These are phyloP conservation scores for Mactra quadrangularis DNA, from an alignment of 1,140 invertebrate species.

Conservation along the genomic window DNA sequence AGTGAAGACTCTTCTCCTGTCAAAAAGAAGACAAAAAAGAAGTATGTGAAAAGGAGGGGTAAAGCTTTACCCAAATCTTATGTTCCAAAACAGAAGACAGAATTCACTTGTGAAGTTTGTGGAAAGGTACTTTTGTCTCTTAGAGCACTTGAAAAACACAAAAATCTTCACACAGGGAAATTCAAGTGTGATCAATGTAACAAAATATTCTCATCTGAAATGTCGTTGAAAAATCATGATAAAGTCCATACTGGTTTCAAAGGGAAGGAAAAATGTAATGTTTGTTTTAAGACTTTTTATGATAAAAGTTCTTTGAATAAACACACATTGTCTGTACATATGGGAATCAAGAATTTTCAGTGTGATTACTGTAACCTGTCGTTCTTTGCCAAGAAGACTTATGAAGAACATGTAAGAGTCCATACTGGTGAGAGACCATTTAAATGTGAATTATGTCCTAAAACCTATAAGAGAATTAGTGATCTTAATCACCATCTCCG, in stretches of 20 bases:
- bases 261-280: conserved; percentile 40
- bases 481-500: conserved; percentile 56
- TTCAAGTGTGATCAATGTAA: conserved; percentile 37
- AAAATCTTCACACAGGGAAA: conserved; percentile 42
- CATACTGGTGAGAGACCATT: conserved; percentile 87
- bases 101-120: conserved; percentile 44
- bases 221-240: conserved; percentile 40
- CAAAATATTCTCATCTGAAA: conserved; percentile 39
- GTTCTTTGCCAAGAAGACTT: conserved; percentile 46
- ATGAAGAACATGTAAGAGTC: conserved; percentile 88
- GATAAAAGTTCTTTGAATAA: conserved; percentile 55
- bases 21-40: too few species aligned
- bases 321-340: conserved; percentile 53
- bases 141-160: conserved; percentile 39
- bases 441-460: conserved; percentile 92
- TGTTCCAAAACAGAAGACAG: conserved; percentile 8
- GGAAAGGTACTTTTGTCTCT: conserved; percentile 20
- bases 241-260: conserved; percentile 49
- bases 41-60: too few species aligned
- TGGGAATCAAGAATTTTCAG: conserved; percentile 54
- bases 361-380: conserved; percentile 40
- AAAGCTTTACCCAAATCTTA: conserved; percentile 1
- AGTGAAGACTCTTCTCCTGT: too few species aligned
- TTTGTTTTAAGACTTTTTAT: conserved; percentile 53
- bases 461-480: conserved; percentile 88